Evolutionary conservation across 2,113 vertebrate species (phyloP), one percentile per base, ranked within the genome.

Genomic region (Epinephelus lanceolatus): DNA sequence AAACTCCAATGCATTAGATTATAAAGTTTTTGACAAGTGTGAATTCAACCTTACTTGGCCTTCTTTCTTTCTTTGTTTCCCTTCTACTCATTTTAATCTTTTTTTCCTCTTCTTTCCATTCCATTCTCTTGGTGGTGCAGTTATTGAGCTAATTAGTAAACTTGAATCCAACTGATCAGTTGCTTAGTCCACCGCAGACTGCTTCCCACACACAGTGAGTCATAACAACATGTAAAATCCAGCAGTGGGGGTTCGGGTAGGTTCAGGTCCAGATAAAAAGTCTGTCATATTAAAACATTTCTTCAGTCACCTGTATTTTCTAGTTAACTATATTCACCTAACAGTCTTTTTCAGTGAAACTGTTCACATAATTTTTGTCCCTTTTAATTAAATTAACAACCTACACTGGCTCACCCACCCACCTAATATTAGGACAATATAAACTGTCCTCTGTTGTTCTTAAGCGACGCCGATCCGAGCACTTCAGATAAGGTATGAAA

Each of bases 111-210:
- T 11, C n/a, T 17, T 47, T 18, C 66, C n/a, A 27, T 47, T 18
- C 66, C n/a, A 27, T 67, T 67, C 5, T 80, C n/a, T 55, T 12
- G n/a, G 65, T 30, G 49, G n/a, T 68, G 37, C 56, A 30, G 14
- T 78, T 19, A 71, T 59, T 40, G 57, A 55, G 52, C 72, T 85
- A 72, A 86, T 83, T 71, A 57, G 49, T n/a, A 67, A 40, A 76
- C 60, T 71, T 77, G 33, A 72, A 59, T 55, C 21, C 12, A 51
- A 86, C 76, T 77, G 66, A 79, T 42, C 65, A 61, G 55, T 65
- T 62, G 21, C 66, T 60, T 42, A 30, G 30, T 70, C 78, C 73
- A 33, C 42, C 61, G 52, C 21, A 33, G 66, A 53, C 61, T 27
- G 33, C 19, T 68, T 75, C 66, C 63, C 62, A 82, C 63, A 45